Percentiles rank a stretch among this genome's conserved stretches.
These are phyloP conservation scores for Allacma fusca DNA, from an alignment of 2,888 invertebrate species.

Conservation along the genomic window DNA sequence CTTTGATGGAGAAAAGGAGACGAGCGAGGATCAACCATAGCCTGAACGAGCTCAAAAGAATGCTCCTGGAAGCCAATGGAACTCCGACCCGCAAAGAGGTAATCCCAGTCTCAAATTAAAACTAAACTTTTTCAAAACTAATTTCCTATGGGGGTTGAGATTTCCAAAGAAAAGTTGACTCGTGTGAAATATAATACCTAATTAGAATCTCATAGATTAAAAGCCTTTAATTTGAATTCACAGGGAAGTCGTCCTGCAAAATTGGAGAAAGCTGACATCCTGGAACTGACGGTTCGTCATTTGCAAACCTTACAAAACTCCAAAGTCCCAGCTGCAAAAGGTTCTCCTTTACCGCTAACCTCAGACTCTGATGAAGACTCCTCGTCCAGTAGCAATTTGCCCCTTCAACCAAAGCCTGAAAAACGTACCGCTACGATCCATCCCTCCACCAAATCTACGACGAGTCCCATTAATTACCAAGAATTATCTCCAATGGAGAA, in stretches of 20 bases:
- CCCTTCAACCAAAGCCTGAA: background rate
- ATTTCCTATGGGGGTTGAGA: no score
- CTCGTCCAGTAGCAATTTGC: background rate
- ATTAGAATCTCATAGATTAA: no score
- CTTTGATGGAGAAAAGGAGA: conserved; percentile 69
- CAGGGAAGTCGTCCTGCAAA: conserved; percentile 67
- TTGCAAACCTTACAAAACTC: conserved; percentile 67
- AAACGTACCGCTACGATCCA: conserved; percentile 23
- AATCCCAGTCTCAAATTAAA: conserved; percentile 36
- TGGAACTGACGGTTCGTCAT: conserved; percentile 72
- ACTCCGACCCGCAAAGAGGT: conserved; percentile 61
- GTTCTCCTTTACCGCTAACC: background rate
- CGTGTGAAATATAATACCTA: no score
- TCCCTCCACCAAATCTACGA: conserved; percentile 27
- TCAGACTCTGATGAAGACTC: conserved; percentile 19
- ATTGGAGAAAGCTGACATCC: conserved; percentile 73
- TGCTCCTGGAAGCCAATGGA: conserved; percentile 65
- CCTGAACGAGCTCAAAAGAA: conserved; percentile 67
- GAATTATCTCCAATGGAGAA: background rate
- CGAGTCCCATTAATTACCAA: conserved; percentile 28
- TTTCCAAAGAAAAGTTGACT: no score
- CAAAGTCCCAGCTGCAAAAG: background rate
- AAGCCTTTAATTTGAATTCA: no score
- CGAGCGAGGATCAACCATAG: conserved; percentile 69
- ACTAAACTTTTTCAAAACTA: no score